Conservation (phyloP, 1,140 invertebrate genomes). For the Habropoda laboriosa region DNA sequence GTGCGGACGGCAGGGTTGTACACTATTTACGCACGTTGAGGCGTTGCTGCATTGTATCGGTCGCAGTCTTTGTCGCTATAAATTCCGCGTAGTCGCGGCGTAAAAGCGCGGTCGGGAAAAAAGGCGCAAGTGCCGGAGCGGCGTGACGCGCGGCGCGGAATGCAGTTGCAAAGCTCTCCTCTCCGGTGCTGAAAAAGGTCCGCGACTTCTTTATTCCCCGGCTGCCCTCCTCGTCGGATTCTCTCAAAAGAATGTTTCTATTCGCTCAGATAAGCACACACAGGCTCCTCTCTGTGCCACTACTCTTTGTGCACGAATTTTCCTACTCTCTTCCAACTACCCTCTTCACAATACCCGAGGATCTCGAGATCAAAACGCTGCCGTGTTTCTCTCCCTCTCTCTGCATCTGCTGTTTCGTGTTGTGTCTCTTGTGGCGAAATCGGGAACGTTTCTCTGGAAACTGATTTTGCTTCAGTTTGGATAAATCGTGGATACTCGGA, state of each 20-base stretch:
- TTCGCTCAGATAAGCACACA: neutral
- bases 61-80: constrained; percentile 43
- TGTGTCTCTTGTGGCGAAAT: too few species aligned
- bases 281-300: neutral
- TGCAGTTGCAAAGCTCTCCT: constrained; percentile 22
- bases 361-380: neutral
- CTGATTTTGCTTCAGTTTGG: too few species aligned
- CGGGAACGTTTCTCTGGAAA: too few species aligned
- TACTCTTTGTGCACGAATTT: neutral
- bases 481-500: too few species aligned
- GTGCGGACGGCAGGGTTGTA: neutral
- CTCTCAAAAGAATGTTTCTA: neutral
- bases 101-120: constrained; percentile 55
- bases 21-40: constrained; percentile 43
- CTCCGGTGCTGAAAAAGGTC: constrained; percentile 17
- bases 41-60: constrained; percentile 36
- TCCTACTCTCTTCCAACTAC: neutral
- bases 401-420: neutral
- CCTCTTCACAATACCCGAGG: too few species aligned
- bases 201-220: neutral
- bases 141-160: constrained; percentile 26
- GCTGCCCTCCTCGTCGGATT: neutral
- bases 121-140: constrained; percentile 36
- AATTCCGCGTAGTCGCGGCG: constrained; percentile 32
- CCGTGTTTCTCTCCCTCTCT: neutral